A percentile compares a stretch with the other conserved stretches of the same genome.
Evolutionary conservation across 2,113 vertebrate species (phyloP).

Genomic region (Coreoperca whiteheadi): DNA sequence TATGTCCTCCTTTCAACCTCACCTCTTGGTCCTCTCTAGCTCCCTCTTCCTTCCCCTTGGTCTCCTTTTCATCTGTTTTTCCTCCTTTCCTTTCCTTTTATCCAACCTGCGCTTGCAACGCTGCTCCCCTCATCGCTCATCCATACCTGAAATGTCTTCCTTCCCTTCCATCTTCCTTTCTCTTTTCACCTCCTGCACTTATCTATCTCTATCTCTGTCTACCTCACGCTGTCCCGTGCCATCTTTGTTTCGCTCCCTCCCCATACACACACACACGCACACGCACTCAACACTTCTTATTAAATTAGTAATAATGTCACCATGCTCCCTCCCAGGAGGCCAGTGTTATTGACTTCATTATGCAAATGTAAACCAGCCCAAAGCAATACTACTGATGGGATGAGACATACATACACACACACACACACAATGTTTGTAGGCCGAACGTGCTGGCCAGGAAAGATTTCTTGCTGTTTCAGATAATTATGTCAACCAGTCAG

Average conservation of each 20-base stretch:
- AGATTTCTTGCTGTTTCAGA: slow-evolving; percentile 69
- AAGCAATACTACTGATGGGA: slow-evolving; percentile 75
- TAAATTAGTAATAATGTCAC: slow-evolving; percentile 82
- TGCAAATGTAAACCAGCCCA: slow-evolving; percentile 79
- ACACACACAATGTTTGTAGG: slow-evolving; percentile 38
- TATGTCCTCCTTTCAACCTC: slow-evolving; percentile 43
- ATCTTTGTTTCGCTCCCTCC: slow-evolving; percentile 38
- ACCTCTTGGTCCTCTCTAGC: slow-evolving; percentile 2
- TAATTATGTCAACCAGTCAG: slow-evolving; percentile 71
- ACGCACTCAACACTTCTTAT: slow-evolving; percentile 57
- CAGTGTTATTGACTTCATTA: slow-evolving; percentile 81
- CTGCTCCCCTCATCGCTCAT: not conserved
- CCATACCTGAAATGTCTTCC: not conserved
- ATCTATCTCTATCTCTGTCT: not conserved
- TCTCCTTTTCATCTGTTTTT: not conserved
- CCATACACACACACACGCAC: slow-evolving; percentile 1
- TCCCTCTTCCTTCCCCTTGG: not conserved
- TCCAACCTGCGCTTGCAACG: slow-evolving; percentile 13
- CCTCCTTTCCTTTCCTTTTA: slow-evolving; percentile 10
- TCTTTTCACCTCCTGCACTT: slow-evolving; percentile 20
- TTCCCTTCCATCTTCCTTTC: slow-evolving; percentile 2
- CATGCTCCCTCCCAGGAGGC: slow-evolving; percentile 74
- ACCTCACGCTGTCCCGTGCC: not conserved
- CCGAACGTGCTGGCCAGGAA: slow-evolving; percentile 43
- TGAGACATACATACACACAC: slow-evolving; percentile 41